Base-by-base conservation (phyloP, 35 echinoderm and acorn worm species). In the Chiridota heheva region DNA sequence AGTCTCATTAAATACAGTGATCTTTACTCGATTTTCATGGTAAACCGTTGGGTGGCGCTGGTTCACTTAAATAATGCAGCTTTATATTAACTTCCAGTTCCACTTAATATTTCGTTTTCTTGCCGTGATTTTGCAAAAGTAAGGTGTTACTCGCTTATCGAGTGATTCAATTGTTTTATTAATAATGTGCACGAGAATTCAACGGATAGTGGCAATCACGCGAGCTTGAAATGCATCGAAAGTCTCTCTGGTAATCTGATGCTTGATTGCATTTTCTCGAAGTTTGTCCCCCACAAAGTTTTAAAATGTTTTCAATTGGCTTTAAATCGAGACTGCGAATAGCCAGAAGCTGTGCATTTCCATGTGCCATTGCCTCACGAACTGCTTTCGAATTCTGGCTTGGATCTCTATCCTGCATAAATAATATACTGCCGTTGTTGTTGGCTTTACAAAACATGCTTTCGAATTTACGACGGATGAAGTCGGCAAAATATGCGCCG, bases 291-390 rank as follows among this genome's bases (percentile, higher is more conserved):
- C 74, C 1, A 87, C 84, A n/a, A 13, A 87, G 44, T 43, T 87
- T 66, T 42, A 87, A 87, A 8, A 87, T 68, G 43, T 87, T 87
- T 58, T 87, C 84, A 29, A 87, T 79, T 39, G 84, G 84, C 44
- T 87, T 87, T 28, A 87, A 8, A 42, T 87, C 74, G 49, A 74
- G 84, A 67, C 73, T 79, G 24, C 72, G 53, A 58, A 88, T 88
- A 27, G 32, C 13, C 26, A 88, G 39, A 25, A 80, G 74, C 42
- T 81, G 20, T n/a, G 42, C 26, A 12, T 69, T 36, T 1, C 68
- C 36, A 12, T 70, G 36, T 69, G 7, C 36, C 74, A 88, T 88
- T 2, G 85, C 85, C 24, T 67, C 62, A 40, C 63, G 3, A 20
- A 64, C 62, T 10, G 65, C 44, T 16, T 30, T 41, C n/a, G 61